These are phyloP conservation scores for Temnothorax curvispinosus DNA, from an alignment of 1,140 invertebrate species.

Conservation along the genomic window DNA sequence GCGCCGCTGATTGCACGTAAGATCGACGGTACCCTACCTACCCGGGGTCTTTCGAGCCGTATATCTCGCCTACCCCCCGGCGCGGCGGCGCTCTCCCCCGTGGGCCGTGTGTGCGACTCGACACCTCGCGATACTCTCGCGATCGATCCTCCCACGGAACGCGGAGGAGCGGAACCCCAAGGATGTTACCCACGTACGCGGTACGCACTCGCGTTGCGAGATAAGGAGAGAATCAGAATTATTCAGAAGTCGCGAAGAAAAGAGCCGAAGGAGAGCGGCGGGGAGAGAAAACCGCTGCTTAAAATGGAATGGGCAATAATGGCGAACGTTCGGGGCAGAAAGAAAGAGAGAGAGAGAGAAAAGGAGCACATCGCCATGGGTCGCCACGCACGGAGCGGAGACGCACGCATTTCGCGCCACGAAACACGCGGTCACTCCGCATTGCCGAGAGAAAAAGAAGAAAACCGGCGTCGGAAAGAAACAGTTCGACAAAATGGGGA, in stretches of 20 bases:
- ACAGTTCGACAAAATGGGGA: not conserved
- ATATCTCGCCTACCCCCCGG: not conserved
- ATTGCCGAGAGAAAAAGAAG: constrained; percentile 4
- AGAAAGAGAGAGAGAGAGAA: constrained; percentile 2
- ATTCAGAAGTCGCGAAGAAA: constrained; percentile 13
- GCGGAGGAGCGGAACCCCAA: constrained; percentile 20
- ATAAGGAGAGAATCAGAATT: constrained; percentile 43
- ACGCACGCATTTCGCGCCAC: constrained; percentile 30
- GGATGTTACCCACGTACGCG: constrained; percentile 17
- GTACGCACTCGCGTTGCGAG: not conserved
- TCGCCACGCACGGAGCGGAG: not conserved
- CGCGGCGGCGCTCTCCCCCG: not conserved
- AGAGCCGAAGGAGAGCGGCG: constrained; percentile 2
- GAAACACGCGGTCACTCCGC: constrained; percentile 37
- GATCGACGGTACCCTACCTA: constrained; percentile 66
- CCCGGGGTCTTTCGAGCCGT: not conserved
- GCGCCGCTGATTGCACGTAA: constrained; percentile 79
- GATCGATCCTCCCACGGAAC: constrained; percentile 45
- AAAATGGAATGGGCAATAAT: constrained; percentile 55
- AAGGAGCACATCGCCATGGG: not conserved
- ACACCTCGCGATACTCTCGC: no score
- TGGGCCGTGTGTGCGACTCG: not conserved
- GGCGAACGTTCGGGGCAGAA: not conserved
- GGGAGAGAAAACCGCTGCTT: not conserved
- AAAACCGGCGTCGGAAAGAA: not conserved